Conservation (phyloP, 2,113 vertebrate genomes). For the Gopherus evgoodei region DNA sequence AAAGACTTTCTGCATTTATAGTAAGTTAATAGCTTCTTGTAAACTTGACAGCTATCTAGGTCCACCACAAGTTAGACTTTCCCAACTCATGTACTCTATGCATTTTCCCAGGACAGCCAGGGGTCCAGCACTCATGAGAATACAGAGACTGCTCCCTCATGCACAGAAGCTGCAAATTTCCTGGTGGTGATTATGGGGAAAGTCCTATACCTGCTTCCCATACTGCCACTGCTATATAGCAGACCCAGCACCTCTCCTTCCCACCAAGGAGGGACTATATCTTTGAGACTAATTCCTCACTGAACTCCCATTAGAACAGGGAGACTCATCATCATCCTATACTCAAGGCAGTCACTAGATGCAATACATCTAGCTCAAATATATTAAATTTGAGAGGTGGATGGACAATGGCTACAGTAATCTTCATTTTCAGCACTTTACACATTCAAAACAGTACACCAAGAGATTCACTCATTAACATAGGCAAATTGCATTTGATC, state of each 20-base stretch:
- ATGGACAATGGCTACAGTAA: neutral
- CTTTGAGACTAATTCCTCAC: neutral
- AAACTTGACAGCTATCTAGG: neutral
- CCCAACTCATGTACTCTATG: neutral
- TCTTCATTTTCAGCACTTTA: rapidly evolving
- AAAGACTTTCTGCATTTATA: neutral
- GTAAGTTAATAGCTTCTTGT: neutral
- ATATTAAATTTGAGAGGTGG: neutral
- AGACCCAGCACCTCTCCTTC: neutral
- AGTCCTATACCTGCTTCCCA: neutral
- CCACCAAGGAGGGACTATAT: neutral
- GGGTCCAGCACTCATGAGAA: rapidly evolving
- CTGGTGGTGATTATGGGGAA: neutral
- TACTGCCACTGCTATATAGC: neutral
- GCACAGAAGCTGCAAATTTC: rapidly evolving
- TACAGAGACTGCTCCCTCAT: rapidly evolving
- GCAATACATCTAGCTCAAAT: neutral
- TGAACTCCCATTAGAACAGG: neutral
- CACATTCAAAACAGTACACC: neutral
- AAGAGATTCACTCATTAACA: neutral
- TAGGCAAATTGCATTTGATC: rapidly evolving
- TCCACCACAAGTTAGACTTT: neutral
- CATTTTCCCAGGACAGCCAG: neutral
- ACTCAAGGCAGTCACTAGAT: neutral
- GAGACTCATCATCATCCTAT: neutral